Conservation (phyloP, 2,113 vertebrate genomes). For the Cyrtonyx montezumae region DNA sequence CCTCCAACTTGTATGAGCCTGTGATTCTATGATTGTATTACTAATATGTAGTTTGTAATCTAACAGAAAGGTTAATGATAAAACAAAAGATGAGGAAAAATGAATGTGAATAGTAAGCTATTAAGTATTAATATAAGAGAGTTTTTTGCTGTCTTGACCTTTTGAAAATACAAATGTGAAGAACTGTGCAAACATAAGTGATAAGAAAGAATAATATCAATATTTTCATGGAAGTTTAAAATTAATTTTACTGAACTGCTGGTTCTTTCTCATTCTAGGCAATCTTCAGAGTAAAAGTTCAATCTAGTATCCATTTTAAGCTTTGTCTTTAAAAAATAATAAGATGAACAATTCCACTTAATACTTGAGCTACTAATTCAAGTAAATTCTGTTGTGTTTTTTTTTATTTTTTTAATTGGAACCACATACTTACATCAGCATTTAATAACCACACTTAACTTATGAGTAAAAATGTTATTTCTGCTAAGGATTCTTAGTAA, state of each 20-base stretch:
- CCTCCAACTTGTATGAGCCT: too few relatives aligned
- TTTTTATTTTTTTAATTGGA: slow-evolving; percentile 17
- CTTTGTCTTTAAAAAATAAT: neutral
- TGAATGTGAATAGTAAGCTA: neutral
- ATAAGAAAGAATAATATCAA: neutral
- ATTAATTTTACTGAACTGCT: neutral
- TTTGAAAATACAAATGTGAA: neutral
- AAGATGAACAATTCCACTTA: slow-evolving; percentile 18
- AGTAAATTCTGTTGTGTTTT: neutral
- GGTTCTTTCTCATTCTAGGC: neutral
- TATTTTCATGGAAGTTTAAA: neutral
- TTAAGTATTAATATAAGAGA: neutral
- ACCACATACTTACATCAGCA: neutral
- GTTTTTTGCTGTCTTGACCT: neutral
- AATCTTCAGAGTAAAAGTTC: neutral
- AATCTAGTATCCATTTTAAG: neutral
- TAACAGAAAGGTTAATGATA: neutral
- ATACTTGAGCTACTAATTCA: neutral
- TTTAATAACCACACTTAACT: neutral
- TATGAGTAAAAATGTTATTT: slow-evolving; percentile 14
- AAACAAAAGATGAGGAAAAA: neutral
- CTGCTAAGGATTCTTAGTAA: neutral
- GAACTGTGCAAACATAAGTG: neutral
- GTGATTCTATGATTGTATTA: too few relatives aligned
- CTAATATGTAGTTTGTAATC: neutral